Evolutionary conservation across 2,113 vertebrate species (phyloP), one percentile per base, ranked within the genome.

Genomic region (Vulpes lagopus): DNA sequence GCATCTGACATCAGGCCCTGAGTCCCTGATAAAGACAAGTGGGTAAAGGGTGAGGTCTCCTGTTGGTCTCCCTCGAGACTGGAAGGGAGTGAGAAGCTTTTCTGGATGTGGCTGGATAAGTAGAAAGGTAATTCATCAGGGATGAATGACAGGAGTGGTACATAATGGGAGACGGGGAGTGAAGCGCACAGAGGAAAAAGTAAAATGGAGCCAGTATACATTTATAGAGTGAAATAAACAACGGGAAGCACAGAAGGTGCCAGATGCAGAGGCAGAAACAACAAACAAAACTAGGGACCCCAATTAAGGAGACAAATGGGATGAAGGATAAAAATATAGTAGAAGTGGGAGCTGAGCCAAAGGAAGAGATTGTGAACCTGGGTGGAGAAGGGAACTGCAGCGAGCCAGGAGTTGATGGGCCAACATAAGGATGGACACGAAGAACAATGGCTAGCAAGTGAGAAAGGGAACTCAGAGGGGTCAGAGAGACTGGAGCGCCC

Each of bases 201-300:
- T 35, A 71, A 95, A 96, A 94, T 57, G 87, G 49, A 94, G 89
- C 59, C 35, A 8, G 23, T 51, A 0, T 51, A 79, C 16, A 30
- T 65, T 60, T 64, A 64, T 7, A 87, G 32, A 96, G 69, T 19
- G 82, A 97, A 94, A 83, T 87, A 91, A 96, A 95, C 74, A 92
- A 91, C 27, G 43, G 64, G 82, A 95, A 92, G 86, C 93, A 67
- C 89, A 97, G 93, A 98, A 96, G 89, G 91, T 78, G 79, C 83
- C 92, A 83, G 91, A 84, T 95, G 73, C 43, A 87, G 82, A 95
- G 91, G 92, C 93, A 97, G 83, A 97, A 97, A 97, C 91, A 94
- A 92, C 89, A 95, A 96, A 96, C 93, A 96, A 88, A 93, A 85
- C 20, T 11, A 88, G 73, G 89, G 81, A 80, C 96, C 85, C 69